Conservation (phyloP, 2,888 invertebrate species). For the Carpatolechia fugitivella region DNA sequence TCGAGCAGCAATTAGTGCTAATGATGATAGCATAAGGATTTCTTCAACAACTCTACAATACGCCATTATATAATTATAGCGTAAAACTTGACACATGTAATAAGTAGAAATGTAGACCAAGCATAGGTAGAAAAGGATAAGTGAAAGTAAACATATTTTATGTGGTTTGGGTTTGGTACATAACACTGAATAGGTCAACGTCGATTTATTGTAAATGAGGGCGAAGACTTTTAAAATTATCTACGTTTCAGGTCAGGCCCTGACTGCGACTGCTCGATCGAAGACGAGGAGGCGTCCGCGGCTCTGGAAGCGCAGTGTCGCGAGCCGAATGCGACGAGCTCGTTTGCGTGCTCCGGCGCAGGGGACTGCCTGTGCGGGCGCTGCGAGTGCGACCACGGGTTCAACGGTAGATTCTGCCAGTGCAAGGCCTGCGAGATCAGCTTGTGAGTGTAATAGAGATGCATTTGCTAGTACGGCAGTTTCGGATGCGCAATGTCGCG, state of each 20-base stretch:
- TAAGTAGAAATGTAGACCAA: no score
- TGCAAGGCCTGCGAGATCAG: slow-evolving; percentile 78
- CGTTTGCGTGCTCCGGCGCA: slow-evolving; percentile 81
- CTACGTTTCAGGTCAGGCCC: slow-evolving; percentile 77
- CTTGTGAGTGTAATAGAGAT: slow-evolving; percentile 55
- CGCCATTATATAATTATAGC: no score
- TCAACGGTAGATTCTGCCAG: slow-evolving; percentile 81
- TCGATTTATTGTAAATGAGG: no score
- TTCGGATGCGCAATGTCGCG: slow-evolving; percentile 53
- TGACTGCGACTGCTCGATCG: slow-evolving; percentile 74
- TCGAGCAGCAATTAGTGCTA: not conserved
- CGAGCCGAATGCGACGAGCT: slow-evolving; percentile 52
- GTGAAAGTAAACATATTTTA: no score
- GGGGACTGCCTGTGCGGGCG: slow-evolving; percentile 89
- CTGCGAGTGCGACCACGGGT: slow-evolving; percentile 84
- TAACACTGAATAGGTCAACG: no score
- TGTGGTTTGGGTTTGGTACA: no score
- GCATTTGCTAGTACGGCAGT: no score
- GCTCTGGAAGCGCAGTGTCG: slow-evolving; percentile 55
- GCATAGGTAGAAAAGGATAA: no score
- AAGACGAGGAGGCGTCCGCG: slow-evolving; percentile 62
- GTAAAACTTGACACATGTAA: no score
- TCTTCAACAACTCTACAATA: no score
- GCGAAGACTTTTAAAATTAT: no score
- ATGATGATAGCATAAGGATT: not conserved